Conservation (phyloP, 2,797 vertebrate species). For the Hipposideros larvatus region DNA sequence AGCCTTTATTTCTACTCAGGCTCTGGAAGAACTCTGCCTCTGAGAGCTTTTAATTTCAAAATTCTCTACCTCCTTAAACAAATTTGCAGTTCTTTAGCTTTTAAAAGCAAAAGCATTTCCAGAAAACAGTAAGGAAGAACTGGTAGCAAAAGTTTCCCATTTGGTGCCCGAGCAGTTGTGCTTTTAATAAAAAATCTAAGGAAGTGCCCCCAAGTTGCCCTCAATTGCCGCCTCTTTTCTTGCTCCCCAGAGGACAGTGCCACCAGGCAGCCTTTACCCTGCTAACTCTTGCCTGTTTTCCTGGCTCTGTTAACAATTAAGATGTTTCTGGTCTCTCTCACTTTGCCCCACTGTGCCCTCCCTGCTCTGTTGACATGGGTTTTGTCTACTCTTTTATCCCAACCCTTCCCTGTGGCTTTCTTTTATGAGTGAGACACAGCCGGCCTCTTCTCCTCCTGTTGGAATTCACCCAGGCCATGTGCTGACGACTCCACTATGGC, state of each 20-base stretch:
- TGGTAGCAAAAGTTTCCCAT: background rate
- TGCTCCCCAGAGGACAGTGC: background rate
- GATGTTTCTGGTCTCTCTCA: constrained; percentile 27
- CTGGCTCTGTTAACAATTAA: constrained; percentile 47
- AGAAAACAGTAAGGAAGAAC: constrained; percentile 44
- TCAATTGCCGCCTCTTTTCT: background rate
- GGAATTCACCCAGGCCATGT: background rate
- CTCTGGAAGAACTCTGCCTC: constrained; percentile 23
- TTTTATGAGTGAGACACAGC: background rate
- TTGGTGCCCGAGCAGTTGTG: background rate
- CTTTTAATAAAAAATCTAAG: constrained; percentile 66
- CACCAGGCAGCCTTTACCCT: background rate
- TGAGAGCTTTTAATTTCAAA: constrained; percentile 67
- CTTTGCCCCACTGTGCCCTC: background rate
- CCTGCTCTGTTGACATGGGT: background rate
- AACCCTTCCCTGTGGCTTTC: constrained; percentile 44
- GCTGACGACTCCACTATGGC: background rate
- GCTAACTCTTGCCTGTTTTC: constrained; percentile 31
- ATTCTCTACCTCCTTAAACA: constrained; percentile 13
- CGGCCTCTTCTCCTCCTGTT: background rate
- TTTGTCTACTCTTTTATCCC: constrained; percentile 6
- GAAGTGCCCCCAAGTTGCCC: background rate
- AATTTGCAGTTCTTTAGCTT: constrained; percentile 61
- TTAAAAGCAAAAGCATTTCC: constrained; percentile 44
- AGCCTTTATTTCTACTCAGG: constrained; percentile 13